Evolutionary conservation across 2,113 vertebrate genomes (phyloP), one percentile per base, ranked within the genome.

Genomic region (Misgurnus anguillicaudatus): DNA sequence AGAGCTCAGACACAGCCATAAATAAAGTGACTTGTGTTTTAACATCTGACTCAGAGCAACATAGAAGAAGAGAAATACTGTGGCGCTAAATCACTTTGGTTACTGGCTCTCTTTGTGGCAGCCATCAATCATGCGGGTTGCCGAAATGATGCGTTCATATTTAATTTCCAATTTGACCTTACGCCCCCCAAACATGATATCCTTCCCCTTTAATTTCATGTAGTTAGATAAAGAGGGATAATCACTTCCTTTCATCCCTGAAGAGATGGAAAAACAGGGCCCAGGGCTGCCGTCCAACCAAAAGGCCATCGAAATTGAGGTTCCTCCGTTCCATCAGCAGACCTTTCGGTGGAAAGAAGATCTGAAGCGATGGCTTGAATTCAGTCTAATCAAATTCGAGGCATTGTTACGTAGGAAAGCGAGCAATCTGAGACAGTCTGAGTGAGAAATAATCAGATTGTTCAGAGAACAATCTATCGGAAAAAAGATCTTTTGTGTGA

Each of bases 351-450:
- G 8, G 63, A 74, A 78, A 39, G 67, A 31, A 64, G 69, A 65
- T 74, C 41, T 60, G 62, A 51, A 19, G 41, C 9, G 9, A 57
- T 14, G 11, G 7, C 66, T 51, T 42, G 57, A 72, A 79, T 76
- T 58, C 19, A 63, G 65, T 47, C 60, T 78, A 84, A 81, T 84
- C 67, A 75, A 73, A 81, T 81, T 51, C 63, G 24, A 74, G 67
- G 38, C 65, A 19, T 16, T 42, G 53, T 66, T 68, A n/a, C 6
- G 45, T 9, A 77, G 41, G 39, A 69, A 69, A 68, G 67, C 38
- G 10, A 63, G n/a, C 64, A 1, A 77, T 79, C 31, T 53, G 75
- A 78, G 79, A 64, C 17, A 78, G 68, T 71, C 24, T 38, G 45
- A 45, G 67, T 62, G 38, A 5, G 39, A 79, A 21, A 36, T 53